These are phyloP conservation scores for Nebria ingens DNA, from an alignment of 1,140 invertebrate species.

Conservation along the genomic window DNA sequence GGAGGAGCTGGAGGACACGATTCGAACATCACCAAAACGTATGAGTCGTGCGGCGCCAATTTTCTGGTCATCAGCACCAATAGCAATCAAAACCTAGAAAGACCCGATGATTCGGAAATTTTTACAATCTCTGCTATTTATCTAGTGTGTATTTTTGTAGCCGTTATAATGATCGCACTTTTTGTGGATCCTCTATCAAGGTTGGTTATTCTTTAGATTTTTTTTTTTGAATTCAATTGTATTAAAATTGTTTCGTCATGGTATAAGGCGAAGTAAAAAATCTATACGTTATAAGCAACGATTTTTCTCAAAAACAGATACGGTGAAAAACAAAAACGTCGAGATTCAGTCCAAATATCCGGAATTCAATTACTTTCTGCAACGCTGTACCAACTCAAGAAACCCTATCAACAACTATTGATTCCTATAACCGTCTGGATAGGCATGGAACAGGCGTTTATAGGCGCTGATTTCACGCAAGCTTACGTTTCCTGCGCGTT, in stretches of 20 bases:
- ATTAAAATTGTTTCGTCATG: too few relatives aligned
- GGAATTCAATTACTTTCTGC: slow-evolving; percentile 76
- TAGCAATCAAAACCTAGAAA: slow-evolving; percentile 57
- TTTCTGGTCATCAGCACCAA: slow-evolving; percentile 59
- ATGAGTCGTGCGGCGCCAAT: slow-evolving; percentile 66
- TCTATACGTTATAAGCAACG: too few relatives aligned
- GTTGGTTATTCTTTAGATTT: too few relatives aligned
- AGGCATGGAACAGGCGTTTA: slow-evolving; percentile 94
- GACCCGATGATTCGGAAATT: slow-evolving; percentile 72
- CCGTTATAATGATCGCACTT: slow-evolving; percentile 72
- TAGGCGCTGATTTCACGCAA: slow-evolving; percentile 90
- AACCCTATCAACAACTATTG: slow-evolving; percentile 81
- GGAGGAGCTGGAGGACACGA: slow-evolving; percentile 40
- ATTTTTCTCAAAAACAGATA: too few relatives aligned
- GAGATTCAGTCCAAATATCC: slow-evolving; percentile 53
- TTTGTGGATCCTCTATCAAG: slow-evolving; percentile 84
- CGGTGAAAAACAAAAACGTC: slow-evolving; percentile 65
- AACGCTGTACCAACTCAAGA: slow-evolving; percentile 83
- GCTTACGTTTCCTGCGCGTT: slow-evolving; percentile 79
- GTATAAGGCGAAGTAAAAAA: too few relatives aligned
- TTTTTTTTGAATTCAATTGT: too few relatives aligned
- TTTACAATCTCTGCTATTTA: slow-evolving; percentile 84
- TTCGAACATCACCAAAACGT: slow-evolving; percentile 36
- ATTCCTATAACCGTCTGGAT: slow-evolving; percentile 95
- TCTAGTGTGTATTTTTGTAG: slow-evolving; percentile 71